These are phyloP conservation scores for Aleiodes alternator DNA, from an alignment of 2,888 invertebrate species.

Conservation along the genomic window DNA sequence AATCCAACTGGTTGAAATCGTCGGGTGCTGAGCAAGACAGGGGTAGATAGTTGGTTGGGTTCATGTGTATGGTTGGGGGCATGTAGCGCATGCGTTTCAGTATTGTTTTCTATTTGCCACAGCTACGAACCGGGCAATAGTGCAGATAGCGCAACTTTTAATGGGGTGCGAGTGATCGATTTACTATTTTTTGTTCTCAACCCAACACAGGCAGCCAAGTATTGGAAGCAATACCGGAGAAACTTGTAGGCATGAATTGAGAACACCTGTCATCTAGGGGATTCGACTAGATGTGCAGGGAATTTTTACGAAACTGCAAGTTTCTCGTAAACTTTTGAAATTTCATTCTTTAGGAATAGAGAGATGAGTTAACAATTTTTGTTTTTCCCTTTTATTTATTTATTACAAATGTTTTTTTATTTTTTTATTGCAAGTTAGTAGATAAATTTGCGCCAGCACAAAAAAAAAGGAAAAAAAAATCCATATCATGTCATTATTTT, in stretches of 20 bases:
- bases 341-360: no score
- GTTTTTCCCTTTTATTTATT: constrained; percentile 12
- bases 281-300: no score
- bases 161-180: constrained; percentile 32
- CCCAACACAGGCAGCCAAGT: no score
- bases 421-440: constrained; percentile 64
- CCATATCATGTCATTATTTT: constrained; percentile 21
- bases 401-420: constrained; percentile 58
- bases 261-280: no score
- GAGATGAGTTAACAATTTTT: no score
- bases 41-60: constrained; percentile 24
- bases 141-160: not conserved
- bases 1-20: constrained; percentile 1
- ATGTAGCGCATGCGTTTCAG: constrained; percentile 17
- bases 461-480: constrained; percentile 54
- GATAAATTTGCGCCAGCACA: constrained; percentile 71
- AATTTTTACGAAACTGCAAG: no score
- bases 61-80: not conserved
- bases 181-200: not conserved
- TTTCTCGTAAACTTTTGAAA: no score
- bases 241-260: no score
- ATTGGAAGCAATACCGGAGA: no score
- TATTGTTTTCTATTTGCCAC: constrained; percentile 1
- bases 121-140: not conserved
- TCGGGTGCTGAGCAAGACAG: not conserved